Evolutionary conservation across 37 sponge, comb jelly and placozoan genomes (phyloP).

Genomic region (Ianthella basta): DNA sequence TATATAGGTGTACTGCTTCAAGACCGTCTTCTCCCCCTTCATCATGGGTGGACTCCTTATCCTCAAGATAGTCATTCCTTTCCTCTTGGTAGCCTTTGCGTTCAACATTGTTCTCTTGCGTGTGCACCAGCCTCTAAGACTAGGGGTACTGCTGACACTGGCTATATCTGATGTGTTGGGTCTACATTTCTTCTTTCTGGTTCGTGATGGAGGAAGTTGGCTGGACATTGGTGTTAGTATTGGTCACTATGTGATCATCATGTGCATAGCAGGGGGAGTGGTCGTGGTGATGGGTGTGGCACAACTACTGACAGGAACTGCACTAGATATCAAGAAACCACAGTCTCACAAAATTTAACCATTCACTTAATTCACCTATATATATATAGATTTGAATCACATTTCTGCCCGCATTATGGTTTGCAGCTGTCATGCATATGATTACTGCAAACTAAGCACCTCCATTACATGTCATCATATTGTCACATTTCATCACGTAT

Average conservation of each 20-base stretch:
- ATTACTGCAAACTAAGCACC: no score
- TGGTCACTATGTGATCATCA: slow-evolving; percentile 81
- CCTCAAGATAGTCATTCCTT: slow-evolving; percentile 79
- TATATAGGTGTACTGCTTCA: slow-evolving; percentile 73
- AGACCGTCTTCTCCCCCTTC: slow-evolving; percentile 77
- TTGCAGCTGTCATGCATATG: no score
- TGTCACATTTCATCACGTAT: no score
- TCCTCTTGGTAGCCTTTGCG: slow-evolving; percentile 74
- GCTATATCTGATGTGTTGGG: slow-evolving; percentile 83
- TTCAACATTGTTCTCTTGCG: slow-evolving; percentile 50
- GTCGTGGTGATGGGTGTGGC: slow-evolving; percentile 64
- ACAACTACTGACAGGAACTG: slow-evolving; percentile 45
- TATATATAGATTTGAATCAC: no score
- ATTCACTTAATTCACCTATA: no score
- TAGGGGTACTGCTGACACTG: slow-evolving; percentile 55
- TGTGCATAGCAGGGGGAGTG: slow-evolving; percentile 61
- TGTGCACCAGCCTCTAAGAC: slow-evolving; percentile 33
- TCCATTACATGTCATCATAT: no score
- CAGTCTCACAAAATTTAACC: no score
- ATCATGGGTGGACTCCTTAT: slow-evolving; percentile 78
- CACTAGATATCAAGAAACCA: not conserved
- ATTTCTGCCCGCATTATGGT: no score
- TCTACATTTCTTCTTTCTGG: slow-evolving; percentile 86
- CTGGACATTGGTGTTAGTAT: slow-evolving; percentile 86
- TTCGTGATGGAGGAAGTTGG: slow-evolving; percentile 87